Conservation (phyloP, 2,888 invertebrate genomes). For the Sarcophaga rosellei region DNA sequence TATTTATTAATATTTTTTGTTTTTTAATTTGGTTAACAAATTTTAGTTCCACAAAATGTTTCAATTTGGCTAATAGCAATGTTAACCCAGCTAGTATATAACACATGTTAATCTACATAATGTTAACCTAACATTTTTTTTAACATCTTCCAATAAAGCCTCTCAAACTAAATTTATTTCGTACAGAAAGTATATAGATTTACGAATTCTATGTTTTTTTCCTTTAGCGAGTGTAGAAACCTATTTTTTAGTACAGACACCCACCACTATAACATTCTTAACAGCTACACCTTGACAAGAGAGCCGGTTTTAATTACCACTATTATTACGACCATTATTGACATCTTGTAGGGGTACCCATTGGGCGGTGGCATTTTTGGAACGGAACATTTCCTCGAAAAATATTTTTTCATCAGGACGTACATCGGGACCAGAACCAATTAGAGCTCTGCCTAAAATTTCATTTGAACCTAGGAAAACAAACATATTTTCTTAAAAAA, state of each 20-base stretch:
- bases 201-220: conserved; percentile 27
- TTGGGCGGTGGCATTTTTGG: conserved; percentile 84
- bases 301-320: conserved; percentile 25
- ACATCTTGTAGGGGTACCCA: conserved; percentile 83
- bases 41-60: not conserved
- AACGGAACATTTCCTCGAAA: conserved; percentile 83
- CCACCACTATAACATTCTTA: not conserved
- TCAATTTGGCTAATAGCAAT: conserved; percentile 18
- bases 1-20: conserved; percentile 10
- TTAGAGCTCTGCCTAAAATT: conserved; percentile 82
- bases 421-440: conserved; percentile 82
- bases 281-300: not conserved
- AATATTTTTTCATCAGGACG: conserved; percentile 82
- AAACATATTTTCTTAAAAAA: conserved; percentile 11
- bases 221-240: conserved; percentile 11
- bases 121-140: too few species aligned
- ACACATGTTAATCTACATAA: not conserved
- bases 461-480: conserved; percentile 82
- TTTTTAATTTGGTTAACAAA: not conserved
- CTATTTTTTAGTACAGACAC: conserved; percentile 15
- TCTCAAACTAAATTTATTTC: conserved; percentile 29
- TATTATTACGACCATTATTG: conserved; percentile 53
- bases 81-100: not conserved
- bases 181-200: not conserved
- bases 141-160: not conserved